Evolutionary conservation across 2,797 vertebrate species (phyloP), one percentile per base, ranked within the genome.

Genomic region (Rhincodon typus): DNA sequence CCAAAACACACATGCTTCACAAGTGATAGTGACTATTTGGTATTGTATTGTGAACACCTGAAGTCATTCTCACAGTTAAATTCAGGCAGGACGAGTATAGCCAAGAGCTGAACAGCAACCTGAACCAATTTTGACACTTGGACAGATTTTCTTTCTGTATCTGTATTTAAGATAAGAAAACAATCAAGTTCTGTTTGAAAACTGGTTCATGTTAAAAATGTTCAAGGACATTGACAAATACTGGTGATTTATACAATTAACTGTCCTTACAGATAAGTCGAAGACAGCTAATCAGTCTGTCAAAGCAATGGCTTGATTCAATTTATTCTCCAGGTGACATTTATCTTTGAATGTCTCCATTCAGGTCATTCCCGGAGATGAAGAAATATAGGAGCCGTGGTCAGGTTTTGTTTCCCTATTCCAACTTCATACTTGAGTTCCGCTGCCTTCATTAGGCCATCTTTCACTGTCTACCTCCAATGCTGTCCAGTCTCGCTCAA

Each of bases 111-210:
- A 95, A 74, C 53, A 34, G 27, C 69, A 57, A 95, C 94, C 42
- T 50, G 19, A 50, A 53, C 70, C 94, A 95, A 77, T 38, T 95
- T 70, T 95, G 70, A 46, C 46, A 77, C 46, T 74, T 50, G 7
- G 70, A 17, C 69, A 74, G 46, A 34, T 74, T 46, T 77, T 95
- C 72, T 94, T 67, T 25, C 34, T 21, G 46, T 77, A 77, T 77
- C 94, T 95, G 72, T 62, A 77, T 95, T 95, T 50, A n/a, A 95
- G 94, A 95, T 95, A 95, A 95, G 70, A 57, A 46, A 95, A 77
- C 94, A 74, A 95, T 77, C 70, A 72, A 34, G 8, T 17, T 57
- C 94, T 77, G 94, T 53, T 94, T 94, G 70, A 95, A 95, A 95
- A 77, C 70, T 13, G 42, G 69, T 10, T 74, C 38, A 34, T 30